Percentiles rank a stretch among this genome's conserved stretches.
These are phyloP conservation scores for Macropis europaea DNA, from an alignment of 2,888 invertebrate species.

Conservation along the genomic window DNA sequence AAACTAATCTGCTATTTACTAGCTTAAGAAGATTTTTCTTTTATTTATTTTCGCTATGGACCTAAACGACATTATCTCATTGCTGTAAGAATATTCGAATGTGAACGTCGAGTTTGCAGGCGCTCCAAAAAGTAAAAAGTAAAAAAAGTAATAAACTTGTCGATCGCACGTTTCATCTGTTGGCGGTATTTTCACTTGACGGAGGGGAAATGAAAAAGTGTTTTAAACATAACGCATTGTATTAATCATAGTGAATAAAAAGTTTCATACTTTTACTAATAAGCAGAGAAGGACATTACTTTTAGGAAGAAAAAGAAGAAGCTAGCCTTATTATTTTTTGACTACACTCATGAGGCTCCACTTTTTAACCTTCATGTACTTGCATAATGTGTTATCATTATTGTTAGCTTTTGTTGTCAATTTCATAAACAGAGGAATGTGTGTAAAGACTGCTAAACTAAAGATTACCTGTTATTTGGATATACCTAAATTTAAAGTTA, in stretches of 20 bases:
- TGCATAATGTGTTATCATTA: conserved; percentile 70
- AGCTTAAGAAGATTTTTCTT: conserved; percentile 60
- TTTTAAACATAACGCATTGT: conserved; percentile 53
- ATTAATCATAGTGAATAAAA: conserved; percentile 56
- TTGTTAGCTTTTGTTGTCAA: conserved; percentile 64
- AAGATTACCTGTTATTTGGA: conserved; percentile 68
- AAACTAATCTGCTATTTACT: conserved; percentile 63
- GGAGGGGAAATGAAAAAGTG: conserved; percentile 20
- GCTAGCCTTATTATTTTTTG: conserved; percentile 58
- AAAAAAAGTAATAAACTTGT: conserved; percentile 17
- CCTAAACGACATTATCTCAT: conserved; percentile 54
- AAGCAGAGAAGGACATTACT: conserved; percentile 49
- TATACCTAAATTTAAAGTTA: conserved; percentile 59
- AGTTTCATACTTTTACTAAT: conserved; percentile 56
- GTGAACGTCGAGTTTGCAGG: conserved; percentile 21
- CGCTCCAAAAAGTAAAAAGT: conserved; percentile 25
- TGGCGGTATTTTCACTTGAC: conserved; percentile 50
- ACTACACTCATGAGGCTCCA: conserved; percentile 57
- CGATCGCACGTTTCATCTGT: conserved; percentile 40
- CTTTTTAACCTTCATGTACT: conserved; percentile 69
- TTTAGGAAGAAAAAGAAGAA: conserved; percentile 35
- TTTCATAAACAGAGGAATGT: conserved; percentile 61
- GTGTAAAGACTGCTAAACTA: conserved; percentile 69
- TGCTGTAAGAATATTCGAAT: conserved; percentile 47
- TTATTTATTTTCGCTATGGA: conserved; percentile 64